Base-by-base conservation (phyloP, 2,797 vertebrate species). In the Threskiornis aethiopicus region DNA sequence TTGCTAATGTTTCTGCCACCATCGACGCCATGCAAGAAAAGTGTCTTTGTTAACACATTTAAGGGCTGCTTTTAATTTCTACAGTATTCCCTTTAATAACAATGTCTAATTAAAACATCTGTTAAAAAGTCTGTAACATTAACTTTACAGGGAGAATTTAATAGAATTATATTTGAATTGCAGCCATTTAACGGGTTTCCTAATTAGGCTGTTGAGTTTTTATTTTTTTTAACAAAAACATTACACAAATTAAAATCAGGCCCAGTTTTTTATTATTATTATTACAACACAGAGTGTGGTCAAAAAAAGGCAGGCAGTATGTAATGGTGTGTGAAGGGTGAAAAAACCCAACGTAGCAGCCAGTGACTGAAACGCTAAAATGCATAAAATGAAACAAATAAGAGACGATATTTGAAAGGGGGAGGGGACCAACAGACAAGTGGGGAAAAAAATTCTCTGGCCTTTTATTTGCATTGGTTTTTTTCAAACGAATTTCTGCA, bases 61-160 rank as follows among this genome's bases (percentile, higher is more conserved):
- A 98, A 96, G 97, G 96, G 98, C 98, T 97, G 98, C 97, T 98
- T 98, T 98, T 98, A 98, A 98, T 98, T 98, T 98, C 98, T 98
- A 98, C 98, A 98, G 98, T 98, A 98, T 98, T 98, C 98, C 98
- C 97, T 98, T 98, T 98, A 98, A 98, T 98, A 98, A 98, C 98
- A 98, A 98, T 98, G 98, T 98, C 98, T 98, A 98, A 98, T 98
- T 98, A 98, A 98, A 98, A 98, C 98, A 98, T 98, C 98, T 98
- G 98, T 98, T 98, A 98, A 98, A 98, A 98, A 98, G 98, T 98
- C 98, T 98, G 98, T 98, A 98, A 98, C 98, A 98, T 98, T 98
- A 98, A 98, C 98, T 98, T 98, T 98, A 98, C 98, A 98, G 98
- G 97, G 98, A 98, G 98, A 98, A 98, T 98, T 98, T 98, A 98